Evolutionary conservation across 2,888 invertebrate species (phyloP).

Genomic region (Eupithecia pulchellata): DNA sequence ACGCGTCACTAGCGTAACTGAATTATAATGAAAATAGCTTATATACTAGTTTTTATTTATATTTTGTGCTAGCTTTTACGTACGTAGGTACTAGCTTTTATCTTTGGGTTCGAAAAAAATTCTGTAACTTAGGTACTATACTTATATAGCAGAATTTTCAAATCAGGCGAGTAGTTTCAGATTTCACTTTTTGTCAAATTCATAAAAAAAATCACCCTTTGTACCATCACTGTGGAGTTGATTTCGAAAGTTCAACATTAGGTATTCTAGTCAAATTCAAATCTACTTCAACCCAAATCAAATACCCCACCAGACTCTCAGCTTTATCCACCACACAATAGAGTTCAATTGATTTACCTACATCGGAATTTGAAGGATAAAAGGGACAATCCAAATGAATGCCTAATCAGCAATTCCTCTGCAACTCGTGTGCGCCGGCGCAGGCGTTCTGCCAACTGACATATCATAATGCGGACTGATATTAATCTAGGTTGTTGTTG

Average conservation of each 20-base stretch:
- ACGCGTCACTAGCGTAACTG: too few species aligned
- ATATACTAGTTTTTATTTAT: too few species aligned
- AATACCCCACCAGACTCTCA: constrained; percentile 11
- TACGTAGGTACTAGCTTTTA: too few species aligned
- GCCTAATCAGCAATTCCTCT: constrained; percentile 71
- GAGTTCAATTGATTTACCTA: constrained; percentile 13
- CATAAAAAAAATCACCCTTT: too few species aligned
- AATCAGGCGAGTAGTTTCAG: too few species aligned
- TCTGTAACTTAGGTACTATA: too few species aligned
- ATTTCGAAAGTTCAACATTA: neutral
- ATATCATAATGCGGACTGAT: constrained; percentile 26
- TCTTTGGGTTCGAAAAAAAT: too few species aligned
- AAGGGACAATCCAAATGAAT: constrained; percentile 50
- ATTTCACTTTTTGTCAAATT: too few species aligned
- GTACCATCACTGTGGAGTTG: too few species aligned
- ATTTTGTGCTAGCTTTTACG: too few species aligned
- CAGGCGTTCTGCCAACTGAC: constrained; percentile 41
- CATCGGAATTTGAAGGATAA: constrained; percentile 62
- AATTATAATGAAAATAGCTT: too few species aligned
- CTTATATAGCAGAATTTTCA: too few species aligned
- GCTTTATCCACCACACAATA: constrained; percentile 6
- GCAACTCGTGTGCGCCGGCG: constrained; percentile 72
- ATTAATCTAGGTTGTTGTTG: constrained; percentile 23
- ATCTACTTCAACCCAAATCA: neutral
- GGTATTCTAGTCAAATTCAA: neutral